Conservation (phyloP, 2,113 vertebrate species). For the Hydrolagus affinis region DNA sequence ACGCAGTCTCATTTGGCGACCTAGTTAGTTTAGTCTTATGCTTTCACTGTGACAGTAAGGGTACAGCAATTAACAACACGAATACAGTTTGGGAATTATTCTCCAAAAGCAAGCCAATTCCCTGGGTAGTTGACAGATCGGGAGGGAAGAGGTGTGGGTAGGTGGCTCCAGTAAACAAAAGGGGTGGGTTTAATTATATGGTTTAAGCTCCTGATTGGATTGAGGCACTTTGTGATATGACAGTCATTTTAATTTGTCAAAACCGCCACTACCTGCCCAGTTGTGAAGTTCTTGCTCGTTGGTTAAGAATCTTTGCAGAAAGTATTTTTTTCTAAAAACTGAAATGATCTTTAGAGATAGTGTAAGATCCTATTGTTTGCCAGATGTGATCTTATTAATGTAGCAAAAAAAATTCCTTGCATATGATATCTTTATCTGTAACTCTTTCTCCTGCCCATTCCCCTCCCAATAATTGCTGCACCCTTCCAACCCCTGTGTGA, state of each 20-base stretch:
- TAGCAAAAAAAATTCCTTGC: background rate
- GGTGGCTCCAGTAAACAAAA: background rate
- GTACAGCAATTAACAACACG: conserved; percentile 17
- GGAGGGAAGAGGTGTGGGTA: too few species aligned
- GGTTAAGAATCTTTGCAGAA: conserved; percentile 13
- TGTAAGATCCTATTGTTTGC: background rate
- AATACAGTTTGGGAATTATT: background rate
- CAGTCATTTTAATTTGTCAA: background rate
- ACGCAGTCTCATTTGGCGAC: background rate
- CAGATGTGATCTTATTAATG: background rate
- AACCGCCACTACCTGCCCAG: conserved; percentile 8
- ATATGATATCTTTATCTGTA: conserved; percentile 7
- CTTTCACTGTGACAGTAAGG: conserved; percentile 21
- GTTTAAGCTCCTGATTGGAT: background rate
- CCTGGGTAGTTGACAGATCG: background rate
- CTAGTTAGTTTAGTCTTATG: background rate
- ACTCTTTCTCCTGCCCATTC: background rate
- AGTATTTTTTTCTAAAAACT: background rate
- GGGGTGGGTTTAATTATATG: background rate
- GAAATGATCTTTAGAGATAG: background rate
- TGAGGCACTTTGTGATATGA: conserved; percentile 16
- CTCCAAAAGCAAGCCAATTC: background rate
- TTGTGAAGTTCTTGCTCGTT: background rate
- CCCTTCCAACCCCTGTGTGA: background rate
- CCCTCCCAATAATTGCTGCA: background rate